A percentile compares a stretch with the other conserved stretches of the same genome.
Conservation (phyloP, 2,888 invertebrate genomes). For the Marasmarcha lunaedactyla region DNA sequence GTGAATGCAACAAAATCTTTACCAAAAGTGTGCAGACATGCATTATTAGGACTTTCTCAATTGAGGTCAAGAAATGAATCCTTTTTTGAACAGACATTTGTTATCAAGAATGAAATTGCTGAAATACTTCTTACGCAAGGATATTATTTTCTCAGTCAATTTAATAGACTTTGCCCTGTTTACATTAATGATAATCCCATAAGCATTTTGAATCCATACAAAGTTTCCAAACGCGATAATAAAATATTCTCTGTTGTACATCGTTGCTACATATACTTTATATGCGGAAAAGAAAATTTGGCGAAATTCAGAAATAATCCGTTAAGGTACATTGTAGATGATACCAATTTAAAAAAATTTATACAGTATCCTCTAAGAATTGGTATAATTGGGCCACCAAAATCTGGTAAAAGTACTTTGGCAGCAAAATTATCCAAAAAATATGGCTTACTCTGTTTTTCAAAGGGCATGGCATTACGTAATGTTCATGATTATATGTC, state of each 20-base stretch:
- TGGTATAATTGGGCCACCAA: conserved; percentile 72
- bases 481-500: conserved; percentile 53
- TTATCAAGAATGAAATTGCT: conserved; percentile 62
- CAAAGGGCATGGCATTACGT: conserved; percentile 64
- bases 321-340: conserved; percentile 56
- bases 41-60: conserved; percentile 28
- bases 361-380: conserved; percentile 65
- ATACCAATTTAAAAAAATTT: conserved; percentile 39
- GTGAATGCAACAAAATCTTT: conserved; percentile 45
- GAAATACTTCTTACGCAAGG: conserved; percentile 69
- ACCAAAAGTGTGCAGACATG: conserved; percentile 30
- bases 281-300: conserved; percentile 54
- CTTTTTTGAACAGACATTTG: conserved; percentile 68
- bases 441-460: conserved; percentile 66
- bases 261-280: conserved; percentile 71
- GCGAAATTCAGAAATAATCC: conserved; percentile 67
- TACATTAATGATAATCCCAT: conserved; percentile 60
- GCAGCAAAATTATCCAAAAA: conserved; percentile 62
- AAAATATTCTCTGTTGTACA: conserved; percentile 69
- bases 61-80: conserved; percentile 57
- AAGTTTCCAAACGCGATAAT: conserved; percentile 39
- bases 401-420: conserved; percentile 72
- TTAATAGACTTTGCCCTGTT: conserved; percentile 75
- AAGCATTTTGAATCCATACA: conserved; percentile 58
- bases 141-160: conserved; percentile 73